Evolutionary conservation across 2,113 vertebrate genomes (phyloP), one percentile per base, ranked within the genome.

Genomic region (Mesembrinibis cayennensis): DNA sequence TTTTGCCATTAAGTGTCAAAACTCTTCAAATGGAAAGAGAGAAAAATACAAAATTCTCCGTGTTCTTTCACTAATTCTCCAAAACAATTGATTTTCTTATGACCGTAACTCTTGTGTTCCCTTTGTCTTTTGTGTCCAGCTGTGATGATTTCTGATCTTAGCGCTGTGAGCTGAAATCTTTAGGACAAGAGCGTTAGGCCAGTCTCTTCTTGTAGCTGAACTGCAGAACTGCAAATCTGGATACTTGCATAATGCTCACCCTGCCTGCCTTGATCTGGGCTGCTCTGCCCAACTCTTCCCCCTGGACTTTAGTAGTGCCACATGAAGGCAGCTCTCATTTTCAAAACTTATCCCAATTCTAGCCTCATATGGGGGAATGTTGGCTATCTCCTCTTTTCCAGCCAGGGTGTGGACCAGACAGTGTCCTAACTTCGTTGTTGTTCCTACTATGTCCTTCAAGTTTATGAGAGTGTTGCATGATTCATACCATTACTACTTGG

Each of bases 21-120:
- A 83, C 26, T 63, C 52, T 92, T 94, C n/a, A 85, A 72, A 85
- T 49, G 34, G 69, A 82, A 77, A 90, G 36, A 67, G 36, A 74
- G 50, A 79, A 77, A 92, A 78, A 11, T 9, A 85, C 10, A 70
- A 86, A 83, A 44, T 80, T 87, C 70, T 85, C 61, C 8, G 8
- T 53, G 93, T 95, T 91, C 72, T 84, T 95, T 77, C 89, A 80
- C 40, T 94, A 95, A 82, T 93, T 82, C 58, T 87, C 87, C 63
- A 91, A 67, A 95, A 63, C 47, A 89, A 53, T 55, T 74, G n/a
- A 78, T 92, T 95, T 94, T 58, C 67, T 89, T 83, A 47, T 55
- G 71, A 73, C 73, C 5, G 13, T 61, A 85, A 56, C 20, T n/a
- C 16, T 73, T 73, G 34, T 70, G 23, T 63, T 92, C 55, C 59